A percentile compares a stretch with the other conserved stretches of the same genome.
Conservation (phyloP, 2,113 vertebrate genomes). For the Indicator maculatus region DNA sequence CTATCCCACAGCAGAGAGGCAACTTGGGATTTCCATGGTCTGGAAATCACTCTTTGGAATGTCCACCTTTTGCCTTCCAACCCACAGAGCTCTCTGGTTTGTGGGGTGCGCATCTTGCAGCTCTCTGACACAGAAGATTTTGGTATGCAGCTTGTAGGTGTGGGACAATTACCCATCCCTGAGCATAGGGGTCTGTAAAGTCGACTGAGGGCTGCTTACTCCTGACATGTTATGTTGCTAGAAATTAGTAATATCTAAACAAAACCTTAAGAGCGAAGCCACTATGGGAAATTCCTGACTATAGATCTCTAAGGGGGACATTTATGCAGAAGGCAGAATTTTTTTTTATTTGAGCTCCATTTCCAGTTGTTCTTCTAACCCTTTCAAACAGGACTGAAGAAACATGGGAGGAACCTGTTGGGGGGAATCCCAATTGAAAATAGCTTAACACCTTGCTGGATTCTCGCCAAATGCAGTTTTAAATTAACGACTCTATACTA, state of each 20-base stretch:
- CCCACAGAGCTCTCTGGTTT: not conserved
- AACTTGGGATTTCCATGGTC: not conserved
- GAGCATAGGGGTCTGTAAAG: not conserved
- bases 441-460: constrained; percentile 47
- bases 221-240: not conserved
- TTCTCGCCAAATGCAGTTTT: not conserved
- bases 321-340: not conserved
- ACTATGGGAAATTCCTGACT: not conserved
- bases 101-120: not conserved
- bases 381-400: not conserved
- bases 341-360: not conserved
- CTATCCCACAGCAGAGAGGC: not conserved
- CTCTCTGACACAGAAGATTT: not conserved
- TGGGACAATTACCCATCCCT: not conserved
- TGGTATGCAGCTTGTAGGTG: not conserved
- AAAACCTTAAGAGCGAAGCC: not conserved
- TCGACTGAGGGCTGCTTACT: not conserved
- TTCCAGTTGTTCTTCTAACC: not conserved
- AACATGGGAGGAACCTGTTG: not conserved
- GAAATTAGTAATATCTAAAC: not conserved
- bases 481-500: constrained; percentile 13
- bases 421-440: not conserved
- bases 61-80: not conserved
- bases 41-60: not conserved
- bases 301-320: not conserved